phyloP scores from a whole-genome alignment of 2,113 vertebrate genomes.

The Mola mola region DNA sequence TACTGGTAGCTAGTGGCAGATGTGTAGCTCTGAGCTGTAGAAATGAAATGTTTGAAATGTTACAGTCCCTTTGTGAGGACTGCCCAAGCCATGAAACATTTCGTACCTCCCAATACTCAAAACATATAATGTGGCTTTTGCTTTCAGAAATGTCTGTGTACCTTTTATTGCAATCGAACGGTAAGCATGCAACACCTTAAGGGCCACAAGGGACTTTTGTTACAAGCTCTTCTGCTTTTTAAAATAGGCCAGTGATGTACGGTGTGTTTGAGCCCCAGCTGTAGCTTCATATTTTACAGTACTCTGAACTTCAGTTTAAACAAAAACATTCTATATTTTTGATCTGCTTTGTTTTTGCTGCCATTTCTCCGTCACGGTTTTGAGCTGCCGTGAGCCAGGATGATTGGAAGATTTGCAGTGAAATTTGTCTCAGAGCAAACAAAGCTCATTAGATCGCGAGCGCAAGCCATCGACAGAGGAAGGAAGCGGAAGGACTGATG shows the following conservation, averaged over 20 bases:
- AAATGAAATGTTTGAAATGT: constrained; percentile 14
- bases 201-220: constrained; percentile 2
- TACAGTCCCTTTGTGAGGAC: constrained; percentile 24
- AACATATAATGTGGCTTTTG: constrained; percentile 29
- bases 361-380: constrained; percentile 19
- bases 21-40: too few relatives aligned
- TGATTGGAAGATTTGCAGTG: constrained; percentile 47
- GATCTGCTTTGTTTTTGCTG: constrained; percentile 2
- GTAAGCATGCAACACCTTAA: constrained; percentile 17
- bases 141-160: constrained; percentile 42
- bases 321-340: background rate
- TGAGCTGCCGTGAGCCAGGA: constrained; percentile 14
- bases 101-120: constrained; percentile 34
- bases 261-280: constrained; percentile 13
- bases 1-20: too few relatives aligned
- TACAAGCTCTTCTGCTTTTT: constrained; percentile 3
- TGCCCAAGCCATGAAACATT: constrained; percentile 27
- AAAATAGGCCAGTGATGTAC: background rate
- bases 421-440: constrained; percentile 40
- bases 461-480: constrained; percentile 37
- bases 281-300: background rate
- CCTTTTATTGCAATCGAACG: constrained; percentile 23
- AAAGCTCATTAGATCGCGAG: constrained; percentile 59
- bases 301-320: constrained; percentile 3
- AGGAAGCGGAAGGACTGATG: constrained; percentile 40